phyloP scores from a whole-genome alignment of 2,797 vertebrate species.

The Gymnopithys bicolor region DNA sequence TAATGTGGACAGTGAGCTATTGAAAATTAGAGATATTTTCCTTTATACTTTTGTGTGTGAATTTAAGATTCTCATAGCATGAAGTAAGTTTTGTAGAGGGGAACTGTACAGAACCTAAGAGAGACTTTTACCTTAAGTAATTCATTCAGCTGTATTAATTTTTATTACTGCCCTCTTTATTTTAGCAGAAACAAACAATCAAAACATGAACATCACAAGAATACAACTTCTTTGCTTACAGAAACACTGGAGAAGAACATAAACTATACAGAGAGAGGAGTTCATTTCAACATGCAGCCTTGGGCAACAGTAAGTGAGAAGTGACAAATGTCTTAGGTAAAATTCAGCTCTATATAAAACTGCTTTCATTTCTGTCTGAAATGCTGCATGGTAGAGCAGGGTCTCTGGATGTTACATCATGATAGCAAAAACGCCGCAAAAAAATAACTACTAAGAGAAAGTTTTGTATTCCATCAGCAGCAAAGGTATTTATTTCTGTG shows the following conservation, averaged over 20 bases:
- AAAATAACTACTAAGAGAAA: too few species aligned
- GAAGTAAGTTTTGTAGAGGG: background rate
- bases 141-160: background rate
- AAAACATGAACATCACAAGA: slow-evolving; percentile 45
- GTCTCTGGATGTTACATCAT: background rate
- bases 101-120: background rate
- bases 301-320: slow-evolving; percentile 75
- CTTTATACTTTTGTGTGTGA: background rate
- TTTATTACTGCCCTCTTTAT: background rate
- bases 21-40: background rate
- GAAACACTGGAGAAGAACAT: slow-evolving; percentile 49
- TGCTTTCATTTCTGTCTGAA: background rate
- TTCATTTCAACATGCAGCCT: slow-evolving; percentile 68
- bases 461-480: too few species aligned
- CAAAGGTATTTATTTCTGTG: too few species aligned
- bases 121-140: background rate
- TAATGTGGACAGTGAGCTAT: background rate
- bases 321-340: background rate
- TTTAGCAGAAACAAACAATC: slow-evolving; percentile 36
- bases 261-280: slow-evolving; percentile 73
- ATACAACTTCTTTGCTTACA: slow-evolving; percentile 27
- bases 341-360: background rate
- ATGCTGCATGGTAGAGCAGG: background rate
- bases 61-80: background rate
- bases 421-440: too few species aligned